phyloP scores from a whole-genome alignment of 2,113 vertebrate species.

The Meleagris gallopavo region DNA sequence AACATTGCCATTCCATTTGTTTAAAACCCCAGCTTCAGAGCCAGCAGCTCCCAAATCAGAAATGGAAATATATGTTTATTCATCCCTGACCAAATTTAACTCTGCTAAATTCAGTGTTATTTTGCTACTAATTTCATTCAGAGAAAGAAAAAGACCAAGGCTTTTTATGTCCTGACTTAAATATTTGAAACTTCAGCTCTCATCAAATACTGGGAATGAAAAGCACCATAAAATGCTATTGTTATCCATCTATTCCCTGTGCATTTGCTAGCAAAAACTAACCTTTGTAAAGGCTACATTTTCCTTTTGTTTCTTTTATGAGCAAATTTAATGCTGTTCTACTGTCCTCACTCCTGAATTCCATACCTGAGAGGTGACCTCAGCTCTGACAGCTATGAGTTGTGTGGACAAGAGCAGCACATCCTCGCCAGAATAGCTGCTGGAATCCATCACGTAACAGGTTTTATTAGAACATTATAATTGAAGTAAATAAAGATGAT shows the following conservation, averaged over 20 bases:
- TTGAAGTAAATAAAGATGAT: neutral
- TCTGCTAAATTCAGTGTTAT: slow-evolving; percentile 13
- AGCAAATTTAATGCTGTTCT: slow-evolving; percentile 29
- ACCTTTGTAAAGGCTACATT: slow-evolving; percentile 13
- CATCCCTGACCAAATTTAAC: slow-evolving; percentile 35
- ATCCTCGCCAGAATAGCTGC: neutral
- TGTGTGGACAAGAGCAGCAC: fast-evolving
- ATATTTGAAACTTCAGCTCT: neutral
- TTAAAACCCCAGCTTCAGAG: slow-evolving; percentile 27
- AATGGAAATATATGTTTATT: slow-evolving; percentile 42
- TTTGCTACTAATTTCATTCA: slow-evolving; percentile 35
- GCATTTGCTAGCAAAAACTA: slow-evolving; percentile 10
- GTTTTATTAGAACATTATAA: neutral
- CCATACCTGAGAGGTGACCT: neutral
- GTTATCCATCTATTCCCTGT: neutral
- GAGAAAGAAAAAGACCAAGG: neutral
- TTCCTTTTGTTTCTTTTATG: neutral
- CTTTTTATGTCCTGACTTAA: neutral
- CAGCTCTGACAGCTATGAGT: neutral
- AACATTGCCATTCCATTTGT: slow-evolving; percentile 10
- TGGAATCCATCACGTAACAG: neutral
- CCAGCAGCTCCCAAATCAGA: slow-evolving; percentile 27
- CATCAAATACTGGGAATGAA: neutral
- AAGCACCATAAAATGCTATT: neutral
- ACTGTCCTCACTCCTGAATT: neutral